phyloP scores from a whole-genome alignment of 2,113 vertebrate genomes.

The Dicerorhinus sumatrensis region DNA sequence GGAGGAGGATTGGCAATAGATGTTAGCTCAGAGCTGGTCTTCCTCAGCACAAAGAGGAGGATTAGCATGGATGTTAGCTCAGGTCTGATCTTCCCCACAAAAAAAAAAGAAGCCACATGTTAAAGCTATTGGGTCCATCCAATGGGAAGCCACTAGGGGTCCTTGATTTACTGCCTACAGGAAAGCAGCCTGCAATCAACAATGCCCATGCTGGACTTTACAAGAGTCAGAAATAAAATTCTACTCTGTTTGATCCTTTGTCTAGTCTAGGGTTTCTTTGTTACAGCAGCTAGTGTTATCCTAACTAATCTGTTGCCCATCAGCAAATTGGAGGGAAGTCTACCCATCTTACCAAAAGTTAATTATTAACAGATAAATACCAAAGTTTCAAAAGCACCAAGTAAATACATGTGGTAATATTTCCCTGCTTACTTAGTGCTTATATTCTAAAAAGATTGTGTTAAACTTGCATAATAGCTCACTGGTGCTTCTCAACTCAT shows the following conservation, averaged over 20 bases:
- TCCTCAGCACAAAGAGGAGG: no score
- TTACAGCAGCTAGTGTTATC: background rate
- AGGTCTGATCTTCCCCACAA: no score
- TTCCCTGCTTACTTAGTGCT: background rate
- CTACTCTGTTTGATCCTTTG: background rate
- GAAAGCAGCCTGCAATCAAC: background rate
- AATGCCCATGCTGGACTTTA: background rate
- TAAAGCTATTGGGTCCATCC: background rate
- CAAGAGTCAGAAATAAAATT: background rate
- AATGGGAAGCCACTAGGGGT: background rate
- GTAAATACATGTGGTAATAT: background rate
- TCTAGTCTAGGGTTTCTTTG: background rate
- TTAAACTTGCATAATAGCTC: background rate
- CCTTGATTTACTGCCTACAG: background rate
- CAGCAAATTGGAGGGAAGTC: background rate
- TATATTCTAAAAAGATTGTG: background rate
- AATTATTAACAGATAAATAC: slow-evolving; percentile 11
- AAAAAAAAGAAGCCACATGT: background rate
- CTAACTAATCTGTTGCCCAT: background rate
- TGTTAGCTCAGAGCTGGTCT: no score
- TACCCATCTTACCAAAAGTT: background rate
- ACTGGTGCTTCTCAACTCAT: background rate
- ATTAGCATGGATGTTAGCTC: no score
- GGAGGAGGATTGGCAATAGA: no score
- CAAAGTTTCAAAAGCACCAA: slow-evolving; percentile 24